Evolutionary conservation across 2,888 invertebrate species (phyloP).

Genomic region (Mythimna albipuncta): DNA sequence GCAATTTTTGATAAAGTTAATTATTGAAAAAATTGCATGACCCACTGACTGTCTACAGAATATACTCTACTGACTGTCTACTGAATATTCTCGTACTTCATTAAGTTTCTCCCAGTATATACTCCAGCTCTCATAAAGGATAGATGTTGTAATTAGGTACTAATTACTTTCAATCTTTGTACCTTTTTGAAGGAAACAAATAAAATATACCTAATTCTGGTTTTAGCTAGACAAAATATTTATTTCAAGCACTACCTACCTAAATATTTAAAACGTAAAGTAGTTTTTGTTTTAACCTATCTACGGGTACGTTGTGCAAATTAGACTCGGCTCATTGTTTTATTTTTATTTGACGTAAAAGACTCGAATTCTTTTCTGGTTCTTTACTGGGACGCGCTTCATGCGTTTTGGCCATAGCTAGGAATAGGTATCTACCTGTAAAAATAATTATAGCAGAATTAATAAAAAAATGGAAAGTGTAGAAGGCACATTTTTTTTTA

Average conservation of each 20-base stretch:
- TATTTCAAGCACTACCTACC: not conserved
- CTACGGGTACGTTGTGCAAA: not conserved
- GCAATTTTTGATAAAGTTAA: no score
- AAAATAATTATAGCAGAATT: not conserved
- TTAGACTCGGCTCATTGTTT: not conserved
- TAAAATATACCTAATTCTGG: no score
- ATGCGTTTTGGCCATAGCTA: not conserved
- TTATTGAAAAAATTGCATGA: no score
- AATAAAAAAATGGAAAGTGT: not conserved
- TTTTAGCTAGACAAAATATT: not conserved
- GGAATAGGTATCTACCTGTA: not conserved
- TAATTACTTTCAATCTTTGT: no score
- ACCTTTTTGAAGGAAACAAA: no score
- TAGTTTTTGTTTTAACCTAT: not conserved
- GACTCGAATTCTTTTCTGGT: not conserved
- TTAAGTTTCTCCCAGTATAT: no score
- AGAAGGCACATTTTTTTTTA: no score
- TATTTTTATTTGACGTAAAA: conserved; percentile 5
- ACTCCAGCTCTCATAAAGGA: no score
- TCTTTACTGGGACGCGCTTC: not conserved
- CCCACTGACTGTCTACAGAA: no score
- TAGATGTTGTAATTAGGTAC: no score
- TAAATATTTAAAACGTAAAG: conserved; percentile 22
- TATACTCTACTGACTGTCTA: no score
- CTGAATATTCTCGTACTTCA: no score